Evolutionary conservation across 2,797 vertebrate species (phyloP).

Genomic region (Clarias laeviceps): DNA sequence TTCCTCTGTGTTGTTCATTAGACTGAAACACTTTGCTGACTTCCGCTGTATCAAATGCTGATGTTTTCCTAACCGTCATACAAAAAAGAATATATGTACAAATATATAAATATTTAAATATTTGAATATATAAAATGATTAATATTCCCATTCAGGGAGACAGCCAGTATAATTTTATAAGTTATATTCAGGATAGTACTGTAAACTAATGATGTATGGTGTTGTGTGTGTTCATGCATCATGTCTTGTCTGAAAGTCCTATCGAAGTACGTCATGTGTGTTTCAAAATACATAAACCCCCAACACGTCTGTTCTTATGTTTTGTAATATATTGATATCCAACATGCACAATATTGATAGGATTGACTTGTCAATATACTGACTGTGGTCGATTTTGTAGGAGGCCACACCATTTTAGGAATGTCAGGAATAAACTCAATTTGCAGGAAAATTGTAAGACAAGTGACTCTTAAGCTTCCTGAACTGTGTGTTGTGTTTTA

Average conservation of each 20-base stretch:
- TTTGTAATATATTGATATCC: background rate
- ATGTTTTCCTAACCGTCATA: slow-evolving; percentile 7
- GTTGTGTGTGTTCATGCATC: background rate
- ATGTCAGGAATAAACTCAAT: slow-evolving; percentile 1
- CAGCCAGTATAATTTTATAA: slow-evolving; percentile 22
- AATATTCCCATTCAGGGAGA: slow-evolving; percentile 6
- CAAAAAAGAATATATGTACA: background rate
- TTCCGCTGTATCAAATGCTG: background rate
- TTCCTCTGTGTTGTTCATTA: background rate
- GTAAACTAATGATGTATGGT: slow-evolving; percentile 8
- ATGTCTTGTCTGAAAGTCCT: background rate
- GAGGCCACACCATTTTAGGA: background rate
- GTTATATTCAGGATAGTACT: slow-evolving; percentile 11
- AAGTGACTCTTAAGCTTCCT: background rate
- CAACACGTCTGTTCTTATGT: background rate
- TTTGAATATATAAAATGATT: background rate
- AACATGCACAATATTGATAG: background rate
- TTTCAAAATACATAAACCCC: background rate
- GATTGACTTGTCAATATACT: background rate
- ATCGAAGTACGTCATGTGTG: background rate
- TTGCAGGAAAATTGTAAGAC: background rate
- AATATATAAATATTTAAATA: background rate
- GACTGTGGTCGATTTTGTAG: background rate
- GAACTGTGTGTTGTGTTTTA: background rate
- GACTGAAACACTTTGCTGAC: background rate